These are phyloP conservation scores for Boulengerochromis microlepis DNA, from an alignment of 2,113 vertebrate genomes.

Conservation along the genomic window DNA sequence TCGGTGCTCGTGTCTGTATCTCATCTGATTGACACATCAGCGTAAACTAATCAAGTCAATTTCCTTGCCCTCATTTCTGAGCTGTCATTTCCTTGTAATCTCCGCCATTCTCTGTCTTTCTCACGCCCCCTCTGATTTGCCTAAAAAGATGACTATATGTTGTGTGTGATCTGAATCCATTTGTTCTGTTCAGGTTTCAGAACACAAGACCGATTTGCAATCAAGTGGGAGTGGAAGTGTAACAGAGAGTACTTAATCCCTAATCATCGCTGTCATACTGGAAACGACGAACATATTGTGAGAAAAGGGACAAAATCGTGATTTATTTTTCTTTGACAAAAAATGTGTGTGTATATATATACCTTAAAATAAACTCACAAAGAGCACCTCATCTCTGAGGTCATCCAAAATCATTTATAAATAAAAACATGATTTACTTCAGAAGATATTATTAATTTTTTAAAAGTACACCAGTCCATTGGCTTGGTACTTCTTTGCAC, in stretches of 20 bases:
- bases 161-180: background rate
- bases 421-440: background rate
- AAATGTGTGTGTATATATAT: fast-evolving
- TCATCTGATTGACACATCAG: background rate
- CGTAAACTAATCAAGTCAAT: background rate
- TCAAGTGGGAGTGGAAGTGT: background rate
- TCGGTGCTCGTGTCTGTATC: background rate
- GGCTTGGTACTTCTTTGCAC: background rate
- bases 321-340: background rate
- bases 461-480: background rate
- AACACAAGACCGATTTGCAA: background rate
- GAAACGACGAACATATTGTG: background rate
- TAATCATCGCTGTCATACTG: background rate
- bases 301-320: background rate
- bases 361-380: background rate
- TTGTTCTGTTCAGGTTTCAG: background rate
- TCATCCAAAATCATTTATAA: background rate
- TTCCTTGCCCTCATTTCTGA: background rate
- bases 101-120: background rate
- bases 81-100: background rate
- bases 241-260: background rate
- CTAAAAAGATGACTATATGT: background rate
- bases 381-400: background rate
- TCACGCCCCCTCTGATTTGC: background rate
- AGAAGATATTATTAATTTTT: background rate